phyloP scores from a whole-genome alignment of 1,140 invertebrate genomes.

The Drosophila nebulosa region DNA sequence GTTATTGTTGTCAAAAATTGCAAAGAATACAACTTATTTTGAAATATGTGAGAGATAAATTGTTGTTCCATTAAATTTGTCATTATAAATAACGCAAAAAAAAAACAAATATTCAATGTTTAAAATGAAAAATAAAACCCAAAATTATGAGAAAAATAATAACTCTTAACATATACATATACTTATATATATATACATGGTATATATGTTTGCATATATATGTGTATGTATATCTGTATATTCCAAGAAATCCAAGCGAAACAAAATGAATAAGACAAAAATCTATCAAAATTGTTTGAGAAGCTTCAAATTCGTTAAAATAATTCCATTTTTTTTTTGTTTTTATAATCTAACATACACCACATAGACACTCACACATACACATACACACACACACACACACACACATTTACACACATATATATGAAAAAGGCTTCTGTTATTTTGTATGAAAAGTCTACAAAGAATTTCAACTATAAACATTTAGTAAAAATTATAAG shows the following conservation, averaged over 20 bases:
- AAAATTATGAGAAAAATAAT: constrained; percentile 2
- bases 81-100: constrained; percentile 49
- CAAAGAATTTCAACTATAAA: constrained; percentile 62
- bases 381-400: constrained; percentile 15
- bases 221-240: constrained; percentile 44
- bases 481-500: constrained; percentile 40
- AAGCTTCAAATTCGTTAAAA: constrained; percentile 48
- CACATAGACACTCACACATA: constrained; percentile 17
- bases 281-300: constrained; percentile 43
- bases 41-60: constrained; percentile 43
- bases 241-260: constrained; percentile 23
- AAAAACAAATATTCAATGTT: constrained; percentile 66
- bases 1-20: constrained; percentile 66
- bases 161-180: constrained; percentile 21
- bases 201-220: constrained; percentile 38
- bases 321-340: constrained; percentile 16
- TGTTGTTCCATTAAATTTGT: constrained; percentile 75
- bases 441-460: constrained; percentile 64
- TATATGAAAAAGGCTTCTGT: constrained; percentile 42
- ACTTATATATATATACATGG: neutral
- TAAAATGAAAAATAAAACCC: constrained; percentile 32
- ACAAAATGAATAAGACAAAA: constrained; percentile 3
- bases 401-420: constrained; percentile 12
- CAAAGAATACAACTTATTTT: constrained; percentile 14
- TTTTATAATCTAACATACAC: constrained; percentile 28